Conservation (phyloP, 2,888 invertebrate genomes). For the Antheraea yamamai region DNA sequence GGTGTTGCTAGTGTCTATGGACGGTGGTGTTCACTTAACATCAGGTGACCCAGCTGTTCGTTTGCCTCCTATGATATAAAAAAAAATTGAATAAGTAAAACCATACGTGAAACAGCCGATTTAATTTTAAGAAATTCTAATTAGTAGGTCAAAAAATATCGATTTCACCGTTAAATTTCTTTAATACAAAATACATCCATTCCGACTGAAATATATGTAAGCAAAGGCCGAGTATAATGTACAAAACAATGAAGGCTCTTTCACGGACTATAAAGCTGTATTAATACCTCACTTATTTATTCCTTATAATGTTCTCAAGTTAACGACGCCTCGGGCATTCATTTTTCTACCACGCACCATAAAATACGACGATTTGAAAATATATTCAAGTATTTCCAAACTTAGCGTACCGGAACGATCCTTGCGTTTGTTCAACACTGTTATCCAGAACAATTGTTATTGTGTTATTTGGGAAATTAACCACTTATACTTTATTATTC, state of each 20-base stretch:
- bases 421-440: slow-evolving; percentile 21
- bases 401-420: slow-evolving; percentile 56
- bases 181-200: slow-evolving; percentile 55
- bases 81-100: not conserved
- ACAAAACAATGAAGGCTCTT: slow-evolving; percentile 73
- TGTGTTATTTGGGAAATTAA: not conserved
- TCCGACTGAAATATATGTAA: slow-evolving; percentile 37
- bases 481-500: not conserved
- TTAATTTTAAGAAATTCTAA: slow-evolving; percentile 22
- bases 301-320: slow-evolving; percentile 79
- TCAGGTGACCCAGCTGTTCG: too few species aligned
- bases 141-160: slow-evolving; percentile 29
- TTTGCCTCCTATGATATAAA: too few species aligned
- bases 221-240: slow-evolving; percentile 52
- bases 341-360: slow-evolving; percentile 74
- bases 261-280: slow-evolving; percentile 77
- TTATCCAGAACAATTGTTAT: slow-evolving; percentile 4
- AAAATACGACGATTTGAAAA: slow-evolving; percentile 72
- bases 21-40: too few species aligned
- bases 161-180: slow-evolving; percentile 45
- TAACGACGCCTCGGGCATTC: slow-evolving; percentile 73
- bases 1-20: too few species aligned
- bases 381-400: slow-evolving; percentile 61
- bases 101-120: not conserved
- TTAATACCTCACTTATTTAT: slow-evolving; percentile 78